These are phyloP conservation scores for Parthenolecanium corni DNA, from an alignment of 2,888 invertebrate species.

Conservation along the genomic window DNA sequence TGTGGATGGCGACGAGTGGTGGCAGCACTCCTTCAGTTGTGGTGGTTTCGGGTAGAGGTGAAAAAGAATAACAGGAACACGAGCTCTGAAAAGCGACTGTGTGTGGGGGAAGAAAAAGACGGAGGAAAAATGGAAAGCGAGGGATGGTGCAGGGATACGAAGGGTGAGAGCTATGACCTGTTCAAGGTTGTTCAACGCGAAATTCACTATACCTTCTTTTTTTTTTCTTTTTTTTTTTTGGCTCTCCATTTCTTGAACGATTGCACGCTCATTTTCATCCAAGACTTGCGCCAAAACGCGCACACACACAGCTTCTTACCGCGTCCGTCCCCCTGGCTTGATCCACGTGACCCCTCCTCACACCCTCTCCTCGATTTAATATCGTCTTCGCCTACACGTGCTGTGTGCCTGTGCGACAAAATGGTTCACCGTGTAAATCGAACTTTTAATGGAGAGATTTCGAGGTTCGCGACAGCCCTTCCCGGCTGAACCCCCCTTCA, in stretches of 20 bases:
- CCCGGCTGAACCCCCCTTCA: too few relatives aligned
- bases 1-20: too few relatives aligned
- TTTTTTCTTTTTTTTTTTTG: neutral
- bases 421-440: conserved; percentile 24
- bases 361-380: neutral
- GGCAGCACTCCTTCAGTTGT: too few relatives aligned
- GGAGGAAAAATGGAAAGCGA: neutral
- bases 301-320: too few relatives aligned
- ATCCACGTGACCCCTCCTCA: neutral
- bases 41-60: conserved; percentile 8
- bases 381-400: conserved; percentile 19
- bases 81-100: conserved; percentile 9
- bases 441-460: conserved; percentile 18
- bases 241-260: neutral
- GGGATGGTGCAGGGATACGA: conserved; percentile 3
- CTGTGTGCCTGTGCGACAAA: conserved; percentile 10
- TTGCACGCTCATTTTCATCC: too few relatives aligned
- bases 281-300: too few relatives aligned
- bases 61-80: conserved; percentile 15
- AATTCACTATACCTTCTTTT: conserved; percentile 3
- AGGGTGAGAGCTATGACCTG: conserved; percentile 19
- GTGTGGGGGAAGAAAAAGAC: neutral
- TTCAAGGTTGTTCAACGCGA: conserved; percentile 19
- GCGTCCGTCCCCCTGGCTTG: conserved; percentile 1
- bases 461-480: neutral